Evolutionary conservation across 2,888 invertebrate genomes (phyloP), one percentile per base, ranked within the genome.

Genomic region (Sympetrum striolatum): DNA sequence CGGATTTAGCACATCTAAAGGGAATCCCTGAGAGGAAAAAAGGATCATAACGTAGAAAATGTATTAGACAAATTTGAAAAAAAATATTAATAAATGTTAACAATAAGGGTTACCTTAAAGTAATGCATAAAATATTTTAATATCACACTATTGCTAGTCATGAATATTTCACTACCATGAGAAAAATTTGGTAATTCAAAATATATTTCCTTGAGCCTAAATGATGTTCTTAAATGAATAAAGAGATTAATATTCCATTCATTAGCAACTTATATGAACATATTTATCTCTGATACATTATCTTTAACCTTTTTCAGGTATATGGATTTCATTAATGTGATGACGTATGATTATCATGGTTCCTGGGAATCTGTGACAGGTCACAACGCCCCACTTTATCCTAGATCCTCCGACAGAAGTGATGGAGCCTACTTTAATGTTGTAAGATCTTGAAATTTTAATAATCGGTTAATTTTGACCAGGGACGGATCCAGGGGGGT

Each of bases 291-390:
- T n/a, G n/a, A n/a, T n/a, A n/a, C n/a, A n/a, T n/a, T n/a, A n/a
- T n/a, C n/a, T n/a, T n/a, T n/a, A 4, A 31, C 31, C 1, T 81
- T 81, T 82, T 82, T 58, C 91, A 95, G 95, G 90, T 94, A 96
- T 91, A 93, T 97, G 48, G 95, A 97, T 92, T 94, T 96, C 37
- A 95, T 97, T 80, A 96, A 96, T 92, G 92, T 97, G 0, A 97
- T 97, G 97, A 93, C 96, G 0, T 97, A 97, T 92, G 97, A 97
- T 92, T 94, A 97, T 92, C 96, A 97, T 92, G 97, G 97, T 1
- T 93, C 96, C 0, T 96, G 96, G 96, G 96, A 97, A 86, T 90
- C 93, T 0, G 93, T 94, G 0, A 96, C 96, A 0, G 97, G 96
- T 0, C 95, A 96, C 90, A 96, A 97, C 92, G 95, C 97, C 0